Conservation (phyloP, 1,140 invertebrate genomes). For the Stenopsyche tienmushanensis region DNA sequence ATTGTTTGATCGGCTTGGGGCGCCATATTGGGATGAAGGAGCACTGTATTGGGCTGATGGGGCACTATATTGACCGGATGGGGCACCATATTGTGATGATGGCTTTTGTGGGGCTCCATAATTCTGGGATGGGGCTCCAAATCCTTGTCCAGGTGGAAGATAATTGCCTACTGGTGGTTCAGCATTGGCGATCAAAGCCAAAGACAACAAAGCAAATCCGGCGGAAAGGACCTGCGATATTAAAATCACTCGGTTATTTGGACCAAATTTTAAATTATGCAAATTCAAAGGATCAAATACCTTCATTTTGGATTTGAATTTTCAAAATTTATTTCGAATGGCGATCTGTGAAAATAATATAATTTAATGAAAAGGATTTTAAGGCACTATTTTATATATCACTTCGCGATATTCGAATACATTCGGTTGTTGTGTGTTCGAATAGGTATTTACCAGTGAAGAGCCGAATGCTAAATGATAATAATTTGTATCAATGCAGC, state of each 20-base stretch:
- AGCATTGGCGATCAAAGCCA: slow-evolving; percentile 28
- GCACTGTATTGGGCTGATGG: slow-evolving; percentile 34
- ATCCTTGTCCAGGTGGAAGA: slow-evolving; percentile 28
- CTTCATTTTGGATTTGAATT: slow-evolving; percentile 1
- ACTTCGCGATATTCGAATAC: background rate
- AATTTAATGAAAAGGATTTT: background rate
- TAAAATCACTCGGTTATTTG: background rate
- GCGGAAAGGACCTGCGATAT: background rate
- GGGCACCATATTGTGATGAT: slow-evolving; percentile 1
- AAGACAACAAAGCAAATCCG: slow-evolving; percentile 2
- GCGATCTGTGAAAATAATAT: background rate
- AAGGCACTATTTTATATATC: background rate
- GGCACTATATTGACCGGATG: background rate
- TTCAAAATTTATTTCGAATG: background rate
- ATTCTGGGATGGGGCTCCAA: slow-evolving; percentile 27
- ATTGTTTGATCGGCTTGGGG: background rate
- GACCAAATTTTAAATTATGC: background rate
- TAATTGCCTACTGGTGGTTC: slow-evolving; percentile 34
- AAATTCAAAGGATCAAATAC: background rate
- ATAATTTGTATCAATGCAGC: slow-evolving; percentile 27
- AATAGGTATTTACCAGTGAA: slow-evolving; percentile 14
- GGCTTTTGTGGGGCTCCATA: slow-evolving; percentile 29
- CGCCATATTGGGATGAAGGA: slow-evolving; percentile 22
- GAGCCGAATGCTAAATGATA: slow-evolving; percentile 24
- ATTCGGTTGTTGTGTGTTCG: background rate